Conservation (phyloP, 2,888 invertebrate species). For the Serrognathus titanus region DNA sequence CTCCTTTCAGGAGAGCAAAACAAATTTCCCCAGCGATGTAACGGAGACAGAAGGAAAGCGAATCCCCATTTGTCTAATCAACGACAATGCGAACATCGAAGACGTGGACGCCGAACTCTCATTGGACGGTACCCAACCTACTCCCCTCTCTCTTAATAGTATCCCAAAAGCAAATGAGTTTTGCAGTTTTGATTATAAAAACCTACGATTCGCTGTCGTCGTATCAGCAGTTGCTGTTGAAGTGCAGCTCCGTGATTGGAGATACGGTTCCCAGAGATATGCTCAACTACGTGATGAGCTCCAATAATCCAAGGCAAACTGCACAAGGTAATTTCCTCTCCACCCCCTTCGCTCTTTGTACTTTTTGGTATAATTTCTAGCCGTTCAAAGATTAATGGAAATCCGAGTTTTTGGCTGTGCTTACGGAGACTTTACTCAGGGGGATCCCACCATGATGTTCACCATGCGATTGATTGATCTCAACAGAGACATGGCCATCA, state of each 20-base stretch:
- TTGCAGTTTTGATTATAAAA: conserved; percentile 59
- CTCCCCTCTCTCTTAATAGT: background rate
- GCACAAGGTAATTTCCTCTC: conserved; percentile 49
- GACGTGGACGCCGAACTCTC: conserved; percentile 55
- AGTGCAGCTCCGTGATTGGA: conserved; percentile 63
- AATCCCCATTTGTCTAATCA: conserved; percentile 49
- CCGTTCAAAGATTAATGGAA: conserved; percentile 58
- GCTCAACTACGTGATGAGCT: conserved; percentile 55
- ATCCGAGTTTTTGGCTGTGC: conserved; percentile 61
- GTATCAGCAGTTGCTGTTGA: conserved; percentile 62
- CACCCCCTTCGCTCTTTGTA: background rate
- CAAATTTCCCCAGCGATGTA: background rate
- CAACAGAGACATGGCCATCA: conserved; percentile 36
- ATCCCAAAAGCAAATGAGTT: background rate
- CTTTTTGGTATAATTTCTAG: conserved; percentile 38
- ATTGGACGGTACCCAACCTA: conserved; percentile 52
- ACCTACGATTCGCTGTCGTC: conserved; percentile 62
- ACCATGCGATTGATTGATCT: conserved; percentile 39
- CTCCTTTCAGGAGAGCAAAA: conserved; percentile 10
- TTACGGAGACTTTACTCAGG: conserved; percentile 57
- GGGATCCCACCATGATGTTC: conserved; percentile 38
- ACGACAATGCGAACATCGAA: conserved; percentile 51
- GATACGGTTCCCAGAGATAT: conserved; percentile 60
- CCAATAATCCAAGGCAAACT: conserved; percentile 50
- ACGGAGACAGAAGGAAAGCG: background rate